phyloP scores from a whole-genome alignment of 2,797 vertebrate species.

The Novumbra hubbsi region DNA sequence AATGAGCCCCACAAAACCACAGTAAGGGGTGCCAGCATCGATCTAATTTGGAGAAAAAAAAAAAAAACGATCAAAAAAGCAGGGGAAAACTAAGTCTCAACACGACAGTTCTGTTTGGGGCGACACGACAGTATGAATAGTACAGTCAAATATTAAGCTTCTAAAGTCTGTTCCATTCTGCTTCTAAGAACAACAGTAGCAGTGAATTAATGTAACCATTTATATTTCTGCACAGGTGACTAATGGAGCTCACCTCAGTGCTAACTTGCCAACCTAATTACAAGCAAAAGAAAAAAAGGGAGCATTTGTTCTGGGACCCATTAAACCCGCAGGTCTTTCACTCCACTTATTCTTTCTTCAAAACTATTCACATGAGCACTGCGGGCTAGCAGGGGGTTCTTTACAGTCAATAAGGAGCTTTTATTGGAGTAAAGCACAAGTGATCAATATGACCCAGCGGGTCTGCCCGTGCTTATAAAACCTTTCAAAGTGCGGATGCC shows the following conservation, averaged over 20 bases:
- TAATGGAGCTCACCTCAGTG: slow-evolving; percentile 54
- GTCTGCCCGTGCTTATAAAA: slow-evolving; percentile 38
- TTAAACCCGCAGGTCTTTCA: slow-evolving; percentile 18
- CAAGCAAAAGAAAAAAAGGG: slow-evolving; percentile 39
- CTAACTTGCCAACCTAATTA: slow-evolving; percentile 65
- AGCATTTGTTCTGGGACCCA: slow-evolving; percentile 32
- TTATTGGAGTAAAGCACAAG: slow-evolving; percentile 1
- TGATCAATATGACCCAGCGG: slow-evolving; percentile 39
- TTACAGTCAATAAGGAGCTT: not conserved
- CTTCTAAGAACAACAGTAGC: not conserved
- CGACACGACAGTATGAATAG: not conserved
- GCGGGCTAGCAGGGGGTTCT: slow-evolving; percentile 21
- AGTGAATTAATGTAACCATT: slow-evolving; percentile 45
- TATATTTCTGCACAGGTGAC: slow-evolving; percentile 54
- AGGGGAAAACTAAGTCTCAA: not conserved
- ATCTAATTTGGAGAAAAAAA: not conserved
- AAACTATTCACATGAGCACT: slow-evolving; percentile 26
- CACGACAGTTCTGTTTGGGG: not conserved
- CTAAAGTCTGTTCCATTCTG: not conserved
- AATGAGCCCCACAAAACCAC: not conserved
- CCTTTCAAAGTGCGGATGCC: slow-evolving; percentile 34
- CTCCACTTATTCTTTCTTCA: slow-evolving; percentile 12
- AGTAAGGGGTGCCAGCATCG: not conserved
- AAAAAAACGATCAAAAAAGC: too few species aligned
- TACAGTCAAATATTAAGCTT: not conserved